Base-by-base conservation (phyloP, 2,888 invertebrate species). In the Dastarcus helophoroides region DNA sequence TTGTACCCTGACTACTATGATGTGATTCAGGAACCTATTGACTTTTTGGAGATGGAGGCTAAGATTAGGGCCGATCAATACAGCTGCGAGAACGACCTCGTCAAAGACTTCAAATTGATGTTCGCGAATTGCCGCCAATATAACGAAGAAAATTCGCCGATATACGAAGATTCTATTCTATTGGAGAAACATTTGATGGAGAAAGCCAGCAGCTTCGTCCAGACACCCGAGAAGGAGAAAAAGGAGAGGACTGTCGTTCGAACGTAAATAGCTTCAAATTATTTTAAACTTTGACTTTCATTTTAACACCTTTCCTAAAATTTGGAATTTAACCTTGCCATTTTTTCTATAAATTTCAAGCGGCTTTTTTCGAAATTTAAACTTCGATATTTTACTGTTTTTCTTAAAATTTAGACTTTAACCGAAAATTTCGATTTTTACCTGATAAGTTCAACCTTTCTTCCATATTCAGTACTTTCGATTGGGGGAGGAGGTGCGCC, bases 51-150 rank as follows among this genome's bases (percentile, higher is more conserved):
- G 31, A 94, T 95, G 48, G 91, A 93, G 55, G 68, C 76, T 33
- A 90, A 91, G 60, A 93, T 95, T 36, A 85, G 86, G 60, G 75
- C 72, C 29, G 79, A 81, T 42, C 76, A 79, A 41, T 95, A 94
- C 64, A 76, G 74, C 22, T 76, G 71, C 26, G 65, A 94, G 16
- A 86, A 89, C 33, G 91, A 93, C 47, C 70, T 94, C 42, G 76
- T 89, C 1, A 71, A 79, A 0, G 95, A 95, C 56, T 80, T 79
- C 49, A 70, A 83, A 42, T 66, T 93, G n/a, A 94, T 98, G 94
- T 97, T 98, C 62, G 76, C 79, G 34, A 98, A 98, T 63, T 97
- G 97, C 51, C 82, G 93, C 0, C 85, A 86, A 44, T 98, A 90
- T 61, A 98, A 98, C 57, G 95, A 97, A 60, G 88, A 94, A 60